Percentiles rank a stretch among this genome's conserved stretches.
phyloP scores from a whole-genome alignment of 2,888 invertebrate genomes.

The Dryobota labecula region DNA sequence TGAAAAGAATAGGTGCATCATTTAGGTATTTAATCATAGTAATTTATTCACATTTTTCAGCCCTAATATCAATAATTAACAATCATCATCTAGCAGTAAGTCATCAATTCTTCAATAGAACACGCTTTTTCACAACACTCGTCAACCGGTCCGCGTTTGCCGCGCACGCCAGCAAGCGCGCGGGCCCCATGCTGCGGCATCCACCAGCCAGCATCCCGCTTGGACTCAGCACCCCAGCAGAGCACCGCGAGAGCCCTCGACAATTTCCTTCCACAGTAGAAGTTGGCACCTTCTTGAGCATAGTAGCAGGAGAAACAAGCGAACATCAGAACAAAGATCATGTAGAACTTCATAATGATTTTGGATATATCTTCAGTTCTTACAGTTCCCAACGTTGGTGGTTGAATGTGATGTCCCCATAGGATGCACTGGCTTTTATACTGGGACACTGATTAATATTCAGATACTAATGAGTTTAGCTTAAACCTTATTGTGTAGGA shows the following conservation, averaged over 20 bases:
- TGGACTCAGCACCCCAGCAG: conserved; percentile 48
- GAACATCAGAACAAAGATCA: conserved; percentile 31
- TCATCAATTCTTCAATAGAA: conserved; percentile 53
- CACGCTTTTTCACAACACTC: conserved; percentile 61
- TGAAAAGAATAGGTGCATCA: neutral
- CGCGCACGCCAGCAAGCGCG: conserved; percentile 44
- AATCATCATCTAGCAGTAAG: conserved; percentile 40
- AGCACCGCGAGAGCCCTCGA: conserved; percentile 41
- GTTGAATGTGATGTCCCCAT: conserved; percentile 32
- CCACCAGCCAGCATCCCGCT: conserved; percentile 53
- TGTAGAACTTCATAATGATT: conserved; percentile 49
- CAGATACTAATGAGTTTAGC: conserved; percentile 20
- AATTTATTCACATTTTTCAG: conserved; percentile 1
- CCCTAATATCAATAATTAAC: neutral
- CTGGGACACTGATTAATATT: conserved; percentile 41
- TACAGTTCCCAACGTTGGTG: neutral
- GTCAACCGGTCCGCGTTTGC: conserved; percentile 58
- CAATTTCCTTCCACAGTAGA: conserved; percentile 56
- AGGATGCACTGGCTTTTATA: conserved; percentile 33
- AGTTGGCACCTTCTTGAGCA: conserved; percentile 27
- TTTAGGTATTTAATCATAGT: conserved; percentile 4
- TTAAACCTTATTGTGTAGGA: conserved; percentile 14
- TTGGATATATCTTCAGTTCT: neutral
- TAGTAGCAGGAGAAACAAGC: conserved; percentile 25
- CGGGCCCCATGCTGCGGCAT: conserved; percentile 10